Percentiles rank a stretch among this genome's conserved stretches.
Evolutionary conservation across 2,888 invertebrate species (phyloP).

Genomic region (Linnaemya vulpina): DNA sequence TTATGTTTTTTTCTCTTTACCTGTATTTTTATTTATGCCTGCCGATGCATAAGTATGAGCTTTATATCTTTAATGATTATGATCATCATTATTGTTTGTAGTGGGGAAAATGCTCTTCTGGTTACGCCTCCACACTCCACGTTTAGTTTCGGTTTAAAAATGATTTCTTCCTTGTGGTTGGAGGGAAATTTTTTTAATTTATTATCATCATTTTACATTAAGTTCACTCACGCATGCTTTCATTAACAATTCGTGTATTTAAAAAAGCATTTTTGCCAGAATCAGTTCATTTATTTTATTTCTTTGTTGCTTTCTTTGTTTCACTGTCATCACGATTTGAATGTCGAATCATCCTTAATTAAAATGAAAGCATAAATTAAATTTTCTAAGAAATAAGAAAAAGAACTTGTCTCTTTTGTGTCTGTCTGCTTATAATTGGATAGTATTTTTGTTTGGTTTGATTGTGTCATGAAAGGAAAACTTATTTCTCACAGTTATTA

Average conservation of each 20-base stretch:
- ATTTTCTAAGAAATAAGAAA: constrained; percentile 50
- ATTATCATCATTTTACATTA: constrained; percentile 26
- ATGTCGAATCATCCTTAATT: constrained; percentile 39
- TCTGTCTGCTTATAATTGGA: constrained; percentile 6
- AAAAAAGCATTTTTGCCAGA: constrained; percentile 22
- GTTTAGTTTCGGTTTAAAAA: background rate
- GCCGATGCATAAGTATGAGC: constrained; percentile 32
- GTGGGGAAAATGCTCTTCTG: constrained; percentile 40
- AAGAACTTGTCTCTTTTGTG: background rate
- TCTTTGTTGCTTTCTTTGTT: constrained; percentile 41
- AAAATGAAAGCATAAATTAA: constrained; percentile 55
- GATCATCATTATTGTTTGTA: constrained; percentile 13
- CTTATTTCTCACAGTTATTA: constrained; percentile 51
- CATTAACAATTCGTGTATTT: background rate
- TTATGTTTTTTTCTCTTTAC: background rate
- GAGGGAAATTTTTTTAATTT: constrained; percentile 18
- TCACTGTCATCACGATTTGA: constrained; percentile 37
- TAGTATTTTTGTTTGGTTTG: background rate
- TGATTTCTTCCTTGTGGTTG: constrained; percentile 1
- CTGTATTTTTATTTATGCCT: constrained; percentile 23
- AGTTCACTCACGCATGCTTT: constrained; percentile 35
- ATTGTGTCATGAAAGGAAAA: constrained; percentile 37
- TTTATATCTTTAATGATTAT: constrained; percentile 2
- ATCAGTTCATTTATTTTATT: constrained; percentile 31
- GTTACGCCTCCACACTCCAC: constrained; percentile 56